Percentiles rank a stretch among this genome's conserved stretches.
Evolutionary conservation across 2,797 vertebrate species (phyloP).

Genomic region (Lycodopsis pacificus): DNA sequence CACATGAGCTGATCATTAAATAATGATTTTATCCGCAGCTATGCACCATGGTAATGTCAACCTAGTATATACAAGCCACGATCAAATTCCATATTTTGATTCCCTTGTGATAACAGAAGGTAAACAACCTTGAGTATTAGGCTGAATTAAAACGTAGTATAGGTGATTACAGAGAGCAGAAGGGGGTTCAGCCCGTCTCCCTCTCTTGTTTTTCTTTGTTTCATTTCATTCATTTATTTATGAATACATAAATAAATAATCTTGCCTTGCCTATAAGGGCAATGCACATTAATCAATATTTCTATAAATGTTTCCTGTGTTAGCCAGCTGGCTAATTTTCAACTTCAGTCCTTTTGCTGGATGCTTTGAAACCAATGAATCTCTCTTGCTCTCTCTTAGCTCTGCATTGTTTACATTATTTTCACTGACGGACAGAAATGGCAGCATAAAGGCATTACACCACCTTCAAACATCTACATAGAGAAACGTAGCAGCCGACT

Average conservation of each 20-base stretch:
- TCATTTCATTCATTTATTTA: background rate
- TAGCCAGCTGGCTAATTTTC: background rate
- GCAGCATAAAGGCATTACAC: background rate
- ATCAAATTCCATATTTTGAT: background rate
- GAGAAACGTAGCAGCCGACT: background rate
- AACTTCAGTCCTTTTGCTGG: background rate
- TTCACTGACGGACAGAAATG: background rate
- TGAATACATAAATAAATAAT: slow-evolving; percentile 1
- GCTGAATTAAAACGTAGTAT: background rate
- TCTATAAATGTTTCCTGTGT: background rate
- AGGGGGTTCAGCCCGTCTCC: background rate
- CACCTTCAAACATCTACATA: too few species aligned
- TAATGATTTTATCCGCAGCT: background rate
- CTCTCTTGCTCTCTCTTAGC: too few species aligned
- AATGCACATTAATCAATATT: background rate
- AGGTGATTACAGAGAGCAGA: background rate
- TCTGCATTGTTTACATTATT: background rate
- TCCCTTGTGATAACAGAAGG: too few species aligned
- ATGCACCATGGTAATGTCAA: background rate
- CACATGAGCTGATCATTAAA: too few species aligned
- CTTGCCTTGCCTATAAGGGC: background rate
- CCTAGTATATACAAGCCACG: background rate
- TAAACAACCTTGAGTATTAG: background rate
- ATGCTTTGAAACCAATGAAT: background rate
- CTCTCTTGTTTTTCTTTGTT: background rate